Evolutionary conservation across 2,888 invertebrate species (phyloP), one percentile per base, ranked within the genome.

Genomic region (Apeira syringaria): DNA sequence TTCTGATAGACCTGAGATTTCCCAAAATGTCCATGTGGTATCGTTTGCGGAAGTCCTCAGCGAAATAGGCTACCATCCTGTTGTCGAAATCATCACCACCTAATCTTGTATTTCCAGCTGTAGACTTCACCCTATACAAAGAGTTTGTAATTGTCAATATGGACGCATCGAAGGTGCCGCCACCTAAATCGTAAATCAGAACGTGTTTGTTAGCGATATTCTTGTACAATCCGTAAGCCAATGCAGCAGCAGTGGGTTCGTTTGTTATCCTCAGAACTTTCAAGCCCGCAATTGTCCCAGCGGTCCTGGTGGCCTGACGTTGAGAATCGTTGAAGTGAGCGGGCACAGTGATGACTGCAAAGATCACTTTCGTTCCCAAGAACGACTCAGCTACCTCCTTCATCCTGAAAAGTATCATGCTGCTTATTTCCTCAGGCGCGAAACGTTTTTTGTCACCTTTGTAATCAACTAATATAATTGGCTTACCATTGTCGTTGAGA

Each of bases 11-110:
- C 53, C 68, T 72, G 0, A 58, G 37, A 11, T 73, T 62, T 0
- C 46, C 42, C 1, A 59, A 42, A 1, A 84, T 52, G 5, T 80
- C 72, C n/a, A 49, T 63, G 3, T 68, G 60, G 45, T 60, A 74
- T 3, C 55, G 66, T 18, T 77, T 83, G 1, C 67, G 59, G 22
- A 84, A 78, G 40, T 84, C 84, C 28, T 81, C 75, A 12, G 69
- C 68, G 30, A 83, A 79, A 44, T 74, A 80, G 0, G 74, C 73
- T 0, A 81, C 78, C 1, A 85, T 54, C 30, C 83, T 67, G 13
- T 75, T 77, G 22, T 86, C 83, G n/a, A 84, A 86, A 27, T 85
- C 83, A 12, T 83, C 81, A 0, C 85, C 85, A 0, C 85, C 84
- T 0, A 84, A 47, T 10, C 71, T 59, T 0, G 74, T 71, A 27